phyloP scores from a whole-genome alignment of 2,888 invertebrate species.

The Conus canariensis region DNA sequence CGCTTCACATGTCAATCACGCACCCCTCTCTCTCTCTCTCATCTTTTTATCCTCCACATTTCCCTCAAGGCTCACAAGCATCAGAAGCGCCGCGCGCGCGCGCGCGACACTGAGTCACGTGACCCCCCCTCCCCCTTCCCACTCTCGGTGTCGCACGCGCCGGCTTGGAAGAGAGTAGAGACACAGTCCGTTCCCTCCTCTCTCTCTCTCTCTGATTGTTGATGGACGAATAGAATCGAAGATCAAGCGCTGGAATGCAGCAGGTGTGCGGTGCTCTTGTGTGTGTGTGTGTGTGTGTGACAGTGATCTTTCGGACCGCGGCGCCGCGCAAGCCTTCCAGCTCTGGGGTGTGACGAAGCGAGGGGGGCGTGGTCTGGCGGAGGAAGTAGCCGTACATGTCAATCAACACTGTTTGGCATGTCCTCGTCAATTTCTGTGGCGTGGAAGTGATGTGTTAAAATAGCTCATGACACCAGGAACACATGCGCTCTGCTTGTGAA shows the following conservation, averaged over 20 bases:
- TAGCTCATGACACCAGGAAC: not conserved
- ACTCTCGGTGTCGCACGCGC: not conserved
- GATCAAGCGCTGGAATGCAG: not conserved
- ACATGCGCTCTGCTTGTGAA: not conserved
- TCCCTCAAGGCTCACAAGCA: not conserved
- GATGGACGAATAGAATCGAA: not conserved
- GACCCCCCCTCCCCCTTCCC: not conserved
- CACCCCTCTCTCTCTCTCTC: not conserved
- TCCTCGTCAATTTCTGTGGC: slow-evolving; percentile 6
- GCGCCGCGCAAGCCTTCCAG: no score
- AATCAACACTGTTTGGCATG: not conserved
- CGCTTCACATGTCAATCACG: not conserved
- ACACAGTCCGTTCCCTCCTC: not conserved
- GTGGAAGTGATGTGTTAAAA: not conserved
- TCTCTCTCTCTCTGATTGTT: slow-evolving; percentile 33
- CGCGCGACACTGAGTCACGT: not conserved
- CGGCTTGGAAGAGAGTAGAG: no score
- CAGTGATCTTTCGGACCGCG: no score
- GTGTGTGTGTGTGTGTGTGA: no score
- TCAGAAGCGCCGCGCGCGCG: not conserved
- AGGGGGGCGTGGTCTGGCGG: not conserved
- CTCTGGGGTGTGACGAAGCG: not conserved
- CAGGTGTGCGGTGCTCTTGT: not conserved
- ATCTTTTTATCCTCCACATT: not conserved
- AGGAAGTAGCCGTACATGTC: not conserved